Evolutionary conservation across 2,888 invertebrate genomes (phyloP).

Genomic region (Agrochola litura): DNA sequence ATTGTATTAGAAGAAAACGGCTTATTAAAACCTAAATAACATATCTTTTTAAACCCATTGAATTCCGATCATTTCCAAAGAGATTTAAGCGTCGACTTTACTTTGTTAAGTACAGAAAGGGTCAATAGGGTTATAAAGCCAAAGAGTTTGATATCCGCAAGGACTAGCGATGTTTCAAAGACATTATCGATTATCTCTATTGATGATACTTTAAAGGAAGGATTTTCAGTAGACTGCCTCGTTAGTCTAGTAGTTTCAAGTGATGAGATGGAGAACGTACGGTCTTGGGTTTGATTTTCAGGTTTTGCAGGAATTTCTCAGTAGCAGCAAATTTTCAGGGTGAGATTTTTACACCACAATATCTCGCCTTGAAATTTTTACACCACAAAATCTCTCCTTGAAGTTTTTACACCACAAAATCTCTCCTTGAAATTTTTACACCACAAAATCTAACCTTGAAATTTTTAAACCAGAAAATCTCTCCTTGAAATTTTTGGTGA

Average conservation of each 20-base stretch:
- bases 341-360: neutral
- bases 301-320: neutral
- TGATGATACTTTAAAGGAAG: neutral
- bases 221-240: neutral
- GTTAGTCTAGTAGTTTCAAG: neutral
- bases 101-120: slow-evolving; percentile 46
- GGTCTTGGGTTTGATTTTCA: no score
- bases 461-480: no score
- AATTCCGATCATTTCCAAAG: slow-evolving; percentile 24
- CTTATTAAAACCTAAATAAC: neutral
- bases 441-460: no score
- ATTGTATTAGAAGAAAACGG: neutral
- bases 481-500: no score
- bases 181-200: neutral
- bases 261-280: neutral
- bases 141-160: slow-evolving; percentile 39
- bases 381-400: no score
- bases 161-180: slow-evolving; percentile 22
- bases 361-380: neutral
- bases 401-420: no score
- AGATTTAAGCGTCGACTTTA: slow-evolving; percentile 31
- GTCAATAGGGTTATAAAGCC: slow-evolving; percentile 48
- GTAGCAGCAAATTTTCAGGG: neutral
- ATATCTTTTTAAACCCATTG: slow-evolving; percentile 14
- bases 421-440: no score